Base-by-base conservation (phyloP, 2,888 invertebrate genomes). In the Amphipyra berbera region DNA sequence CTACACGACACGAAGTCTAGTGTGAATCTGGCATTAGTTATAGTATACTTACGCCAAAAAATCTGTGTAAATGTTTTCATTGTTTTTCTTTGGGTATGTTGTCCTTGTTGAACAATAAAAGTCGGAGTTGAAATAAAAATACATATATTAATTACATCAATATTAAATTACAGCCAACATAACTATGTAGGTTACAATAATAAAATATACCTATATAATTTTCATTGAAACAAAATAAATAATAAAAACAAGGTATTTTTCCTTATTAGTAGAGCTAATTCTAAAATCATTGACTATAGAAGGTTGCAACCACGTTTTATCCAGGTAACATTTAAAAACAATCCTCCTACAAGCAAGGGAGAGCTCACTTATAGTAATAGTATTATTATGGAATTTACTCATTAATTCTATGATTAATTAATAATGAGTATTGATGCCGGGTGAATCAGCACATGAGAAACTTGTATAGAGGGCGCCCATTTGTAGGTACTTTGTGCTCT, bases 131-230 rank as follows among this genome's bases (percentile, higher is more conserved):
- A 95, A 95, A 95, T 95, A 95, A 95, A 95, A 95, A 95, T 95
- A 95, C 95, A 95, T 95, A 95, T 95, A 95, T 95, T 95, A 94
- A 93, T 94, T 93, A 95, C 94, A 94, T 95, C 92, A 92, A 95
- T 95, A 92, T 95, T 95, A 93, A 95, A 94, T 93, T 94, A 94
- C 93, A 94, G 94, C 95, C 94, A 94, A 94, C 94, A 91, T 93
- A 94, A 95, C 92, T 93, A 92, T 91, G 91, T 93, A 95, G 94
- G 93, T 94, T 69, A 93, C 92, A 92, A 93, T 95, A 93, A 94
- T 94, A 94, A 94, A 95, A 95, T 95, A 95, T 95, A 93, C 94
- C 93, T 94, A 93, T 94, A 92, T 92, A 92, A 92, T 93, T 94
- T 93, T 86, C 88, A 91, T 91, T 90, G 90, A 93, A 94, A 95